Evolutionary conservation across 1,140 invertebrate genomes (phyloP).

Genomic region (Diachasmimorpha longicaudata): DNA sequence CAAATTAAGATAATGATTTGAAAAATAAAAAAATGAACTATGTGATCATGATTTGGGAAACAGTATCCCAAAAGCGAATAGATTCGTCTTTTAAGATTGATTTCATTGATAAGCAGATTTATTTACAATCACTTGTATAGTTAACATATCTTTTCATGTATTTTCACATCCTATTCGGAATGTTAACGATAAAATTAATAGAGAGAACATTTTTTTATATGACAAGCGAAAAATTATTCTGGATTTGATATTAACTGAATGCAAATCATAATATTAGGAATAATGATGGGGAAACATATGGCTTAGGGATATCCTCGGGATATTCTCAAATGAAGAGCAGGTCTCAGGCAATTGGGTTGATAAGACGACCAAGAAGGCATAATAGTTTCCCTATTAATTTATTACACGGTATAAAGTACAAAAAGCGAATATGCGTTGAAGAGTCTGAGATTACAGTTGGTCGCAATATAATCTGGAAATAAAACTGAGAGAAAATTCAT

Average conservation of each 20-base stretch:
- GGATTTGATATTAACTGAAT: not conserved
- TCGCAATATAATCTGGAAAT: not conserved
- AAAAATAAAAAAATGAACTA: too few relatives aligned
- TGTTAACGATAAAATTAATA: not conserved
- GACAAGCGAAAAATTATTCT: not conserved
- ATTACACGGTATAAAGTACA: constrained; percentile 16
- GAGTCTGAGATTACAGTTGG: constrained; percentile 7
- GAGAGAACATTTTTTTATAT: not conserved
- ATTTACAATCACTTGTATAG: not conserved
- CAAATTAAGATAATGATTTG: too few relatives aligned
- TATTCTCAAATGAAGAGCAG: not conserved
- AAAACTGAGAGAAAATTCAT: not conserved
- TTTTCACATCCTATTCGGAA: not conserved
- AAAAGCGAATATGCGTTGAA: constrained; percentile 10
- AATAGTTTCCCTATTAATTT: constrained; percentile 15
- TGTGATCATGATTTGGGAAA: too few relatives aligned
- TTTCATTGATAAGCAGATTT: not conserved
- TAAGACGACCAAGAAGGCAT: not conserved
- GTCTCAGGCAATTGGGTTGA: constrained; percentile 8
- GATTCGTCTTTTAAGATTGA: too few relatives aligned
- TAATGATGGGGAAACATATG: not conserved
- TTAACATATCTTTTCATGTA: not conserved
- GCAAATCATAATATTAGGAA: not conserved
- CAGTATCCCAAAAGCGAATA: too few relatives aligned
- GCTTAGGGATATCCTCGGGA: not conserved